Percentiles rank a stretch among this genome's conserved stretches.
phyloP scores from a whole-genome alignment of 2,797 vertebrate genomes.

The Xenops minutus region DNA sequence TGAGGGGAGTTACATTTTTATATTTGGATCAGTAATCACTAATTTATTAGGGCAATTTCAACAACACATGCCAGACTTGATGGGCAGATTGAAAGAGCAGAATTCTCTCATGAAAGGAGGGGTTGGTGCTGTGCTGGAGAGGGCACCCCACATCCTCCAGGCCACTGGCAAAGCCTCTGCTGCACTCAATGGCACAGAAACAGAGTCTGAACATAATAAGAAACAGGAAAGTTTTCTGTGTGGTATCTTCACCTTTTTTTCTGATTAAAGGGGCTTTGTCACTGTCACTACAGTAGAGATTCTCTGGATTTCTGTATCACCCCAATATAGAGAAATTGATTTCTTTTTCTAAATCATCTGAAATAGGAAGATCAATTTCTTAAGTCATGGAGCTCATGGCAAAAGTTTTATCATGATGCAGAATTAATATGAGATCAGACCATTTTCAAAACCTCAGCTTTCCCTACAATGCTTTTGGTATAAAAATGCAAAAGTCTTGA shows the following conservation, averaged over 20 bases:
- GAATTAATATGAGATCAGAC: background rate
- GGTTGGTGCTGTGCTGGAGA: background rate
- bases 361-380: background rate
- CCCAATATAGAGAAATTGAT: background rate
- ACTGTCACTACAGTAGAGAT: background rate
- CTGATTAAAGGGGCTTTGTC: background rate
- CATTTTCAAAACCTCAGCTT: background rate
- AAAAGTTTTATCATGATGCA: background rate
- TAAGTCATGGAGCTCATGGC: background rate
- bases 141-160: rapidly evolving
- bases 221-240: background rate
- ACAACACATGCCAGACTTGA: background rate
- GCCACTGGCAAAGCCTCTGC: background rate
- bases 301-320: background rate
- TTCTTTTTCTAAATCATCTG: background rate
- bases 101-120: background rate
- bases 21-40: background rate
- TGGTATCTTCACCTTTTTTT: background rate
- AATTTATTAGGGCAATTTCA: background rate
- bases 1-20: background rate
- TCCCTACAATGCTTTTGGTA: background rate
- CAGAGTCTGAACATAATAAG: background rate
- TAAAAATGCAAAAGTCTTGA: background rate
- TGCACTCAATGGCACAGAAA: background rate
- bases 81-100: background rate